Evolutionary conservation across 2,888 invertebrate species (phyloP).

Genomic region (Lycaena phlaeas): DNA sequence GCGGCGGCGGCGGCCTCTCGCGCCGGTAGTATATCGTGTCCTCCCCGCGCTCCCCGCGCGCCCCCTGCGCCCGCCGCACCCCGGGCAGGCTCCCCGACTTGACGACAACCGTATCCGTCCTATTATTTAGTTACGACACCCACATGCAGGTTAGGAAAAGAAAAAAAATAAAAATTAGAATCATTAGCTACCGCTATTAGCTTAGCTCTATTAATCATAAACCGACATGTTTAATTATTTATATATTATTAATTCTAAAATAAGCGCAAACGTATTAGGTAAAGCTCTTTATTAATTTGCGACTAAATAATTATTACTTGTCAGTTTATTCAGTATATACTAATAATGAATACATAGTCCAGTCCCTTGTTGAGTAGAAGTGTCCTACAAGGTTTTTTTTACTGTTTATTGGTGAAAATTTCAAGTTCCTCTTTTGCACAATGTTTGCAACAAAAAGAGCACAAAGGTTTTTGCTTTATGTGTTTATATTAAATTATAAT

Average conservation of each 20-base stretch:
- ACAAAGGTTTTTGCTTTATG: too few relatives aligned
- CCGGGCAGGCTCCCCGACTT: slow-evolving; percentile 48
- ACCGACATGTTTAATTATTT: not conserved
- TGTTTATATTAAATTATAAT: too few relatives aligned
- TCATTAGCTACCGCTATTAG: slow-evolving; percentile 16
- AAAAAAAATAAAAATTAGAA: slow-evolving; percentile 21
- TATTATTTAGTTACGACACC: slow-evolving; percentile 32
- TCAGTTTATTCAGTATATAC: not conserved
- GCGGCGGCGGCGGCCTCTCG: slow-evolving; percentile 48
- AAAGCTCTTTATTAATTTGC: too few relatives aligned
- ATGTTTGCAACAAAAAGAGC: too few relatives aligned
- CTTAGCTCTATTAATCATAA: not conserved
- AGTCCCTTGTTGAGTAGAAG: too few relatives aligned
- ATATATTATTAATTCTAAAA: not conserved
- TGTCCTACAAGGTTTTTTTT: too few relatives aligned
- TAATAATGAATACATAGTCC: too few relatives aligned
- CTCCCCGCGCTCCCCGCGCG: slow-evolving; percentile 25
- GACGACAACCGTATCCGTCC: slow-evolving; percentile 49
- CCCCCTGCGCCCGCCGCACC: slow-evolving; percentile 46
- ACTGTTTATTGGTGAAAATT: too few relatives aligned
- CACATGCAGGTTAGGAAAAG: slow-evolving; percentile 46
- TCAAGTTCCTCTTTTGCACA: too few relatives aligned
- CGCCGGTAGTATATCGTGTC: slow-evolving; percentile 31
- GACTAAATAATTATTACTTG: not conserved
- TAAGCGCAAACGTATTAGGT: too few relatives aligned